Conservation (phyloP, 2,888 invertebrate species). For the Diloba caeruleocephala region DNA sequence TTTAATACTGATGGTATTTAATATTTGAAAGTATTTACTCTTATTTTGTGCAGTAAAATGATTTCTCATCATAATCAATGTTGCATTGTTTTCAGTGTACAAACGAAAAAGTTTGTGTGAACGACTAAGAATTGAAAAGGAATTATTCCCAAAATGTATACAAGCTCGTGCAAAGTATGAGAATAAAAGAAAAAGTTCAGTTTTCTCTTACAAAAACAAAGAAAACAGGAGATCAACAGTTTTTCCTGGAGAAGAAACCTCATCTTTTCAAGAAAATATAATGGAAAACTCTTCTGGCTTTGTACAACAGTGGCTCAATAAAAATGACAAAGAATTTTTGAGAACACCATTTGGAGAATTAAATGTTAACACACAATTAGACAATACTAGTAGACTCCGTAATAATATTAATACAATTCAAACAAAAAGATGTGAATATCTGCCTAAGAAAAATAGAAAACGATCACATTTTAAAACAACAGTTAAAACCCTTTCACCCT, state of each 20-base stretch:
- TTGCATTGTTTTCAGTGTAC: constrained; percentile 72
- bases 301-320: constrained; percentile 78
- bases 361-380: constrained; percentile 64
- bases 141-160: constrained; percentile 81
- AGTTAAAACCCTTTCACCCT: constrained; percentile 12
- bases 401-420: constrained; percentile 17
- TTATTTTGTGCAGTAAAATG: too few relatives aligned
- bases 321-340: constrained; percentile 58
- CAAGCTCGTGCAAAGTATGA: constrained; percentile 79
- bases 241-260: constrained; percentile 70
- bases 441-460: constrained; percentile 43
- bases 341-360: constrained; percentile 77
- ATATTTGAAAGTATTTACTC: neutral
- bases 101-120: constrained; percentile 72
- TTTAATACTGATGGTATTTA: constrained; percentile 74
- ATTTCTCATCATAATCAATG: too few relatives aligned
- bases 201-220: constrained; percentile 55
- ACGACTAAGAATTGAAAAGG: constrained; percentile 75
- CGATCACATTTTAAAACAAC: constrained; percentile 52
- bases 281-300: constrained; percentile 72
- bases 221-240: constrained; percentile 61
- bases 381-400: constrained; percentile 1
- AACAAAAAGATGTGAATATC: constrained; percentile 24
- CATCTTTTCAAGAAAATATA: constrained; percentile 47
- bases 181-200: constrained; percentile 77